These are phyloP conservation scores for Villa cingulata DNA, from an alignment of 2,888 invertebrate species.

Conservation along the genomic window DNA sequence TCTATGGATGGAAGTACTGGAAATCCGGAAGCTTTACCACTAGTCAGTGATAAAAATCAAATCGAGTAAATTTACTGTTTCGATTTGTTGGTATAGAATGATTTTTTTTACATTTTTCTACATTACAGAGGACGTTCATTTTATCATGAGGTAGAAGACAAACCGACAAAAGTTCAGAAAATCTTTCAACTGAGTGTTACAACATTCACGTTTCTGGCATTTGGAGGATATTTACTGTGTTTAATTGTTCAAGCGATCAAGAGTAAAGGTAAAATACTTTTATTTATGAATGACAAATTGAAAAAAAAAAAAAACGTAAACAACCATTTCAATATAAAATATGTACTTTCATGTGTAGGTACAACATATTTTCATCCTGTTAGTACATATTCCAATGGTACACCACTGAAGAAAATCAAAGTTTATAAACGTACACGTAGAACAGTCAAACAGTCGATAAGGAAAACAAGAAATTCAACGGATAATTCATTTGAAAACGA, in stretches of 20 bases:
- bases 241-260: slow-evolving; percentile 62
- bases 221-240: slow-evolving; percentile 69
- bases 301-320: not conserved
- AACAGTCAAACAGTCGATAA: not conserved
- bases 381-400: slow-evolving; percentile 22
- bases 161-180: slow-evolving; percentile 52
- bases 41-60: slow-evolving; percentile 10
- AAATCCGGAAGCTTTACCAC: slow-evolving; percentile 18
- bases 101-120: not conserved
- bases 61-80: not conserved
- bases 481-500: slow-evolving; percentile 15
- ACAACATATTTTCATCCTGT: slow-evolving; percentile 34
- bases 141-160: slow-evolving; percentile 32
- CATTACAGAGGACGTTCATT: slow-evolving; percentile 4
- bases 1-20: too few relatives aligned
- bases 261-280: slow-evolving; percentile 40
- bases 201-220: slow-evolving; percentile 66
- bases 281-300: not conserved
- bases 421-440: slow-evolving; percentile 26
- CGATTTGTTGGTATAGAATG: too few relatives aligned
- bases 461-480: too few relatives aligned
- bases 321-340: not conserved
- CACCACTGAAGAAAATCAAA: slow-evolving; percentile 29
- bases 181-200: slow-evolving; percentile 68
- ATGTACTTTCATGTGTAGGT: slow-evolving; percentile 16